Evolutionary conservation across 2,797 vertebrate species (phyloP).

Genomic region (Melanotaenia maccullochi): DNA sequence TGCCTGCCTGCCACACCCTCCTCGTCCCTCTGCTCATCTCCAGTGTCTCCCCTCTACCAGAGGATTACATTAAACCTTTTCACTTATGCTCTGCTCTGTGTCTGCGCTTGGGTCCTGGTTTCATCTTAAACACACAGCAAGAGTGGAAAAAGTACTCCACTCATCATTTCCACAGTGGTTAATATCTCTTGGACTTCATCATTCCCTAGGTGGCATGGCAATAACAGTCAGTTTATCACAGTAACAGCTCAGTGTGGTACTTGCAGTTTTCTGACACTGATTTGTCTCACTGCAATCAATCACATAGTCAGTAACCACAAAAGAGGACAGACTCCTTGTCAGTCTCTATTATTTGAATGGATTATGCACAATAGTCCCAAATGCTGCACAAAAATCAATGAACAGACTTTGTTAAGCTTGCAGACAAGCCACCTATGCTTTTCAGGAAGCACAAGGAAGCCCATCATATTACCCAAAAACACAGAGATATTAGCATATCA

Average conservation of each 20-base stretch:
- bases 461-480: constrained; percentile 3
- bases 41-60: too few species aligned
- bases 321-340: neutral
- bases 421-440: neutral
- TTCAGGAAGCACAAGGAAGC: neutral
- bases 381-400: neutral
- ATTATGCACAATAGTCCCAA: neutral
- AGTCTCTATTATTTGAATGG: neutral
- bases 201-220: constrained; percentile 34
- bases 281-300: constrained; percentile 11
- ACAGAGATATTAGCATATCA: constrained; percentile 24
- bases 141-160: constrained; percentile 11
- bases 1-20: too few species aligned
- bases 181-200: constrained; percentile 22
- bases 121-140: too few species aligned
- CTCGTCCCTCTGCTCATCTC: too few species aligned
- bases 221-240: constrained; percentile 25
- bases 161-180: constrained; percentile 26
- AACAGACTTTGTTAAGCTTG: neutral
- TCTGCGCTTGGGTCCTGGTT: too few species aligned
- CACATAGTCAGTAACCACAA: neutral
- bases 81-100: too few species aligned
- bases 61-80: too few species aligned
- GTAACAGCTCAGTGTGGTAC: constrained; percentile 12
- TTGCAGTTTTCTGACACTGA: neutral